These are phyloP conservation scores for Drosophila formosana DNA, from an alignment of 2,888 invertebrate genomes.

Conservation along the genomic window DNA sequence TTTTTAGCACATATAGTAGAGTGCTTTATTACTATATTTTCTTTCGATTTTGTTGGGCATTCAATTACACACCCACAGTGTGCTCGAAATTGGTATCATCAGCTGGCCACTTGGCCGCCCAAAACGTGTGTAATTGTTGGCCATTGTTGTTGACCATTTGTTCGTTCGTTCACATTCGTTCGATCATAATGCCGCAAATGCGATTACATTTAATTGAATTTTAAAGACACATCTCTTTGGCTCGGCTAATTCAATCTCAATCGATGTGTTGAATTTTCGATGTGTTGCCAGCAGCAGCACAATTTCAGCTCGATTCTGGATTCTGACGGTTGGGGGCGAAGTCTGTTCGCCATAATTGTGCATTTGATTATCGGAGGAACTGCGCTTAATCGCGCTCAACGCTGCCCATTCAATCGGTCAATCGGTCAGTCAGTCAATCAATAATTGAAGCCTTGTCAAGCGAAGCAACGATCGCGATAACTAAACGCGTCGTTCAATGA, in stretches of 20 bases:
- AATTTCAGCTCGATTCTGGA: no score
- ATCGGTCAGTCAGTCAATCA: constrained; percentile 15
- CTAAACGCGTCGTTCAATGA: no score
- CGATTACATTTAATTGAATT: constrained; percentile 38
- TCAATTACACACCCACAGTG: constrained; percentile 7
- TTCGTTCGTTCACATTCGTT: not conserved
- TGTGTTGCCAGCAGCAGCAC: no score
- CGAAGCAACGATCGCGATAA: not conserved
- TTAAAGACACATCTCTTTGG: constrained; percentile 6
- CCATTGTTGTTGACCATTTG: constrained; percentile 12
- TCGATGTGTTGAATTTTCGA: no score
- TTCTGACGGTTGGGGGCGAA: constrained; percentile 8
- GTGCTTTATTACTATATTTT: no score
- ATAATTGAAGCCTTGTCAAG: not conserved
- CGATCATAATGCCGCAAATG: constrained; percentile 18
- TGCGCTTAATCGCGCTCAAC: constrained; percentile 51
- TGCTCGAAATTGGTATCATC: constrained; percentile 15
- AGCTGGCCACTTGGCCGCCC: not conserved
- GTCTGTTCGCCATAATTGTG: constrained; percentile 65
- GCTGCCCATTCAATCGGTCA: constrained; percentile 35
- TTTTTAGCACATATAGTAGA: no score
- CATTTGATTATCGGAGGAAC: constrained; percentile 71
- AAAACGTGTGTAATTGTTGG: constrained; percentile 28
- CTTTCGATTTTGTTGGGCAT: not conserved
- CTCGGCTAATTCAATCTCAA: no score